Base-by-base conservation (phyloP, 2,888 invertebrate genomes). In the Scaptomyza parva region DNA sequence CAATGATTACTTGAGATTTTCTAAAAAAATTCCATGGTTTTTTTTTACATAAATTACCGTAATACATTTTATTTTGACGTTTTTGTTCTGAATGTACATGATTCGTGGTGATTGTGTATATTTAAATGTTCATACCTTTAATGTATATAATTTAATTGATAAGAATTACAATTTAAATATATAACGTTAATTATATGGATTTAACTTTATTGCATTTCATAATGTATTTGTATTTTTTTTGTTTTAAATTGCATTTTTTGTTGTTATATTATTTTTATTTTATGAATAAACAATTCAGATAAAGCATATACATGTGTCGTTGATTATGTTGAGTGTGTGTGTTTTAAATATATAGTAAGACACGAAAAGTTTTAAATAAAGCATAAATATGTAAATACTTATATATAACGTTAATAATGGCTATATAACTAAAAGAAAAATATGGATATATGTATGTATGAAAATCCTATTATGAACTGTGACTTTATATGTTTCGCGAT, bases 61-160 rank as follows among this genome's bases (percentile, higher is more conserved):
- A 76, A 77, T 77, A 72, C 69, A 63, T 70, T 79, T 76, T 80
- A 68, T 78, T 72, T 74, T 72, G 30, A 68, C 72, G 71, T 65
- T 65, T 69, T 81, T 80, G 64, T 69, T 80, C 67, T 86, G 80
- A 80, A 85, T 86, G 65, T 86, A 84, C 86, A 83, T 80, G 76
- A 70, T 71, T 73, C 50, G 75, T 76, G 69, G 17, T 37, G 37
- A 17, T 2, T 74, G 44, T 66, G 50, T 50, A 37, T 67, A 43
- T 66, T 37, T 61, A 20, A 52, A 43, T 62, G 43, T 70, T 35
- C 64, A 67, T 62, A 67, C 9, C 45, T 74, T 71, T 74, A 62
- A 58, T 70, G 7, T 26, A 69, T 68, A 80, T 81, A 75, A 81
- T 86, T 70, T 73, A 76, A 83, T 71, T 68, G 66, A 74, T 79